These are phyloP conservation scores for Ibidorhyncha struthersii DNA, from an alignment of 2,113 vertebrate species.

Conservation along the genomic window DNA sequence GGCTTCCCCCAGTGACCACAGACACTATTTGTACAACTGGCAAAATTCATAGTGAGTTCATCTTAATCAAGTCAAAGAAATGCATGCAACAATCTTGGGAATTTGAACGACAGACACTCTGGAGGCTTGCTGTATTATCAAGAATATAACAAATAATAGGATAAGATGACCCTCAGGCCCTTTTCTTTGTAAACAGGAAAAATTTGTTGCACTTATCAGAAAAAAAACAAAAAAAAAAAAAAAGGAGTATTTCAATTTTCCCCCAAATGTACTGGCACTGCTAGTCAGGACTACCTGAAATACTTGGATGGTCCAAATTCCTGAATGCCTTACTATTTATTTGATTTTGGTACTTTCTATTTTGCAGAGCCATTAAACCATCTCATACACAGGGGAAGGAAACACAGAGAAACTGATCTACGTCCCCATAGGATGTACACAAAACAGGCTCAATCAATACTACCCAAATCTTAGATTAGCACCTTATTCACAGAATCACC, in stretches of 20 bases:
- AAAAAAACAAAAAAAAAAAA: neutral
- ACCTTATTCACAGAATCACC: neutral
- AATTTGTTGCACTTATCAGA: neutral
- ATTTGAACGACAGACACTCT: neutral
- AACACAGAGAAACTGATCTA: neutral
- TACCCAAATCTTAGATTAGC: neutral
- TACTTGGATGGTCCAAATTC: neutral
- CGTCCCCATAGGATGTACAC: neutral
- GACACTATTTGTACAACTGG: conserved; percentile 3
- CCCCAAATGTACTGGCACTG: neutral
- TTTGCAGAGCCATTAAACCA: neutral
- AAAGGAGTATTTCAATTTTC: neutral
- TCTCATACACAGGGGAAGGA: neutral
- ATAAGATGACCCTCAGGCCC: neutral
- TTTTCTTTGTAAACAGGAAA: conserved; percentile 38
- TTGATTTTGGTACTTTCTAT: neutral
- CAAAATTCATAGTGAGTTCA: conserved; percentile 18
- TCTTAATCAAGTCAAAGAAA: conserved; percentile 33
- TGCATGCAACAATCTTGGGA: conserved; percentile 1
- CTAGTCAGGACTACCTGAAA: neutral
- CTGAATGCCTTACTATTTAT: neutral
- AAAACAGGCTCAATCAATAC: neutral
- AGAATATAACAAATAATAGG: conserved; percentile 24
- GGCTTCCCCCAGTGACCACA: neutral
- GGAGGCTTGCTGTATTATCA: neutral